A percentile compares a stretch with the other conserved stretches of the same genome.
These are phyloP conservation scores for Hypothenemus hampei DNA, from an alignment of 1,140 invertebrate genomes.

Conservation along the genomic window DNA sequence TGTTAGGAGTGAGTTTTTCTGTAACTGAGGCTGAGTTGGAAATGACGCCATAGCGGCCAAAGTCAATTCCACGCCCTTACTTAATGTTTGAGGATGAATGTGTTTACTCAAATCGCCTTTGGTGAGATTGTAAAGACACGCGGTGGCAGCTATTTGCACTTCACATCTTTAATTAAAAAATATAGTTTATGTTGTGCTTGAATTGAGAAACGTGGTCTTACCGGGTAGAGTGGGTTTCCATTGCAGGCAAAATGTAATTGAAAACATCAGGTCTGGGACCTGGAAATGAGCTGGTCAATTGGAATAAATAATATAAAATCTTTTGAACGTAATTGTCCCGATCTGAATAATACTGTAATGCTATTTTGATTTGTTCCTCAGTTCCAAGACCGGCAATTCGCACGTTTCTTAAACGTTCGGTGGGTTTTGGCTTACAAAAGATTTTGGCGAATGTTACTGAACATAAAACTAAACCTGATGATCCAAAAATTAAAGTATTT, in stretches of 20 bases:
- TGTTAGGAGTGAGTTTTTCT: slow-evolving; percentile 74
- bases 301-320: slow-evolving; percentile 67
- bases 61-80: slow-evolving; percentile 64
- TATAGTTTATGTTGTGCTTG: neutral
- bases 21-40: slow-evolving; percentile 59
- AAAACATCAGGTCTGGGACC: slow-evolving; percentile 59
- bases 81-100: slow-evolving; percentile 64
- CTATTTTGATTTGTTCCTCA: slow-evolving; percentile 47
- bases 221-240: slow-evolving; percentile 60
- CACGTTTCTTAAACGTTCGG: slow-evolving; percentile 29
- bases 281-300: slow-evolving; percentile 47
- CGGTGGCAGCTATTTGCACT: slow-evolving; percentile 77
- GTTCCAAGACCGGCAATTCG: slow-evolving; percentile 40
- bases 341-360: slow-evolving; percentile 56
- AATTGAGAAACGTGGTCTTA: slow-evolving; percentile 30
- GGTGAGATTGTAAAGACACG: slow-evolving; percentile 76
- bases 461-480: slow-evolving; percentile 38
- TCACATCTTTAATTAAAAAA: slow-evolving; percentile 47
- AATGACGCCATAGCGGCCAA: slow-evolving; percentile 66
- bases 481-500: neutral
- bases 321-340: slow-evolving; percentile 62
- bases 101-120: slow-evolving; percentile 61
- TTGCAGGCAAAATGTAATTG: slow-evolving; percentile 63
- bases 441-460: slow-evolving; percentile 35
- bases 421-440: slow-evolving; percentile 28